Conservation (phyloP, 2,888 invertebrate genomes). For the Lasioglossum calceatum region DNA sequence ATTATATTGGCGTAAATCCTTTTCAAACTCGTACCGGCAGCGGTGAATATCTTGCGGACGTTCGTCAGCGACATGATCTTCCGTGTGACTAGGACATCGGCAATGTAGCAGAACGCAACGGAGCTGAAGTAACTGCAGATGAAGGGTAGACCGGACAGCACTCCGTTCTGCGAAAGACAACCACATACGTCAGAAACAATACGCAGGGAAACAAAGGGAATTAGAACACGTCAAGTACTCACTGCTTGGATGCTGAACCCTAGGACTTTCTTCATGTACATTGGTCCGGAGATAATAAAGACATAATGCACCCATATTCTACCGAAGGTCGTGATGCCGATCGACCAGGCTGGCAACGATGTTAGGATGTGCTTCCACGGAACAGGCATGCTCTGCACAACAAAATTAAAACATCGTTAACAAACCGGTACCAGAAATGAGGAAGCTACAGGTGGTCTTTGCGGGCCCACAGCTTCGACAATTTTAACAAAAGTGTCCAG, state of each 20-base stretch:
- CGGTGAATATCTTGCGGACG: constrained; percentile 89
- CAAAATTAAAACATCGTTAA: not conserved
- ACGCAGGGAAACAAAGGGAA: not conserved
- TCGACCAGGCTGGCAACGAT: constrained; percentile 89
- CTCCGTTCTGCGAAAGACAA: constrained; percentile 86
- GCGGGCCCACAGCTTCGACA: too few species aligned
- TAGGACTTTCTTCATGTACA: constrained; percentile 89
- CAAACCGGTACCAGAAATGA: not conserved
- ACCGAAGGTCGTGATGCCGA: constrained; percentile 90
- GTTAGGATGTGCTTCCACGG: constrained; percentile 88
- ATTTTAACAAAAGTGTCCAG: too few species aligned
- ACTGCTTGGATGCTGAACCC: constrained; percentile 89
- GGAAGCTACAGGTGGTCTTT: not conserved
- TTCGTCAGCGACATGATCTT: constrained; percentile 87
- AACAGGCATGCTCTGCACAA: constrained; percentile 84
- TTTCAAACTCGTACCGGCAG: constrained; percentile 83
- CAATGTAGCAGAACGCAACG: constrained; percentile 89
- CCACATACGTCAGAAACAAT: not conserved
- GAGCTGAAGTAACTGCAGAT: constrained; percentile 90
- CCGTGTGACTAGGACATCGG: constrained; percentile 87
- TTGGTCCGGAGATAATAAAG: constrained; percentile 89
- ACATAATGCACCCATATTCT: constrained; percentile 91
- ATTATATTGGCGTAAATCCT: too few species aligned
- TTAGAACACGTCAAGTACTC: constrained; percentile 51
- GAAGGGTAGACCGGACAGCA: constrained; percentile 89